phyloP scores from a whole-genome alignment of 2,113 vertebrate species.

The Numenius arquata region DNA sequence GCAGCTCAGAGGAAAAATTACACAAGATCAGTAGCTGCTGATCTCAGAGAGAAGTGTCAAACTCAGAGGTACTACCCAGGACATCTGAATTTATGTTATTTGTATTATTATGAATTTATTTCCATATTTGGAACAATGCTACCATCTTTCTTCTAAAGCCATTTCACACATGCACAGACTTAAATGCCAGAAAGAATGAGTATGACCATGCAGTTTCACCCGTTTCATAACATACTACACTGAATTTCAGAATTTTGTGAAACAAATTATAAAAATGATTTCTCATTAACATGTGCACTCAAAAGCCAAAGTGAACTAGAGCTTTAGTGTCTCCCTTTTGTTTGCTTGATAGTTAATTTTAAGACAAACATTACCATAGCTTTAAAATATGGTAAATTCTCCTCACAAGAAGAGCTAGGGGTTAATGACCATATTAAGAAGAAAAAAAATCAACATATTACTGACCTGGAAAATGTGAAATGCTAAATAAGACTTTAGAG shows the following conservation, averaged over 20 bases:
- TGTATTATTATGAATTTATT: background rate
- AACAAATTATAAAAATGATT: background rate
- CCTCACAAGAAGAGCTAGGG: background rate
- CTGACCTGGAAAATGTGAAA: slow-evolving; percentile 21
- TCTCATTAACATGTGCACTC: background rate
- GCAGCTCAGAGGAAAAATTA: background rate
- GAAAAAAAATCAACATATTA: background rate
- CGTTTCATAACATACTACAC: background rate
- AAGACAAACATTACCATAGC: background rate
- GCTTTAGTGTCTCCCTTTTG: background rate
- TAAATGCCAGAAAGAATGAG: background rate
- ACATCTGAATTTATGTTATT: background rate
- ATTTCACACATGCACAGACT: background rate
- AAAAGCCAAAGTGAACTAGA: background rate
- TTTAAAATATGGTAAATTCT: background rate
- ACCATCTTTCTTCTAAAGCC: background rate
- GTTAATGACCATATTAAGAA: background rate
- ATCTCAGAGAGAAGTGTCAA: background rate
- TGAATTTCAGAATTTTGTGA: background rate
- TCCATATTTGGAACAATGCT: background rate
- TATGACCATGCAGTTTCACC: background rate
- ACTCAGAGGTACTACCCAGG: background rate
- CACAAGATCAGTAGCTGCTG: background rate
- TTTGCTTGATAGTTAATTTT: background rate
- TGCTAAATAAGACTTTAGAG: background rate